A percentile compares a stretch with the other conserved stretches of the same genome.
These are phyloP conservation scores for Malurus alboscapulatus DNA, from an alignment of 2,113 vertebrate genomes.

Conservation along the genomic window DNA sequence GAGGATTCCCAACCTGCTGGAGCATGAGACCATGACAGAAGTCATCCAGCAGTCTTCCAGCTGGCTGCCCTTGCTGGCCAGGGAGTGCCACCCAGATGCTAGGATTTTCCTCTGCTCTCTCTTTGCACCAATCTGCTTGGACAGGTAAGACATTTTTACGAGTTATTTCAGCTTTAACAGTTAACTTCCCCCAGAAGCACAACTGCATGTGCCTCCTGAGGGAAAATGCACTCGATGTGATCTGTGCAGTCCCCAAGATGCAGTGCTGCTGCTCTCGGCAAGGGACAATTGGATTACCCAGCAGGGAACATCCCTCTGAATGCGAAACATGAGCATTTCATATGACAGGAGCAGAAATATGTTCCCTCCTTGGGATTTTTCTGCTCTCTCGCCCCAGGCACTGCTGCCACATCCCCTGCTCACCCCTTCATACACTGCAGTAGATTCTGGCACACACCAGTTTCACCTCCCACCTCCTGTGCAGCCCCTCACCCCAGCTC, in stretches of 20 bases:
- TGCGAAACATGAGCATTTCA: background rate
- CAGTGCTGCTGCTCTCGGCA: background rate
- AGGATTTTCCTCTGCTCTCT: conserved; percentile 86
- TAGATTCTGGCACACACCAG: background rate
- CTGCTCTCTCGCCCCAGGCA: background rate
- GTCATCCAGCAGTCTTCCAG: conserved; percentile 83
- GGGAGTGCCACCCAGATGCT: conserved; percentile 82
- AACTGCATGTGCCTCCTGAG: background rate
- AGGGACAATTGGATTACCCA: background rate
- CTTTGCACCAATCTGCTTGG: conserved; percentile 84
- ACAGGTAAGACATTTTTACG: conserved; percentile 73
- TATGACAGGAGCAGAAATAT: background rate
- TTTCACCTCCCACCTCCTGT: background rate
- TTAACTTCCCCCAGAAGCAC: background rate
- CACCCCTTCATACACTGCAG: accelerated
- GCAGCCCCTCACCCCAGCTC: background rate
- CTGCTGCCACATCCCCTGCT: background rate
- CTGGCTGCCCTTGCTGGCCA: conserved; percentile 83
- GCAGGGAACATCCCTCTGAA: background rate
- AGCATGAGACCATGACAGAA: conserved; percentile 79
- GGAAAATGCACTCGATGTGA: accelerated
- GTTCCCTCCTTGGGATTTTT: background rate
- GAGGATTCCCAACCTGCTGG: conserved; percentile 84
- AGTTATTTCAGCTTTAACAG: background rate
- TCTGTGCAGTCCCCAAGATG: background rate